phyloP scores from a whole-genome alignment of 2,113 vertebrate species.

The Silurus meridionalis region DNA sequence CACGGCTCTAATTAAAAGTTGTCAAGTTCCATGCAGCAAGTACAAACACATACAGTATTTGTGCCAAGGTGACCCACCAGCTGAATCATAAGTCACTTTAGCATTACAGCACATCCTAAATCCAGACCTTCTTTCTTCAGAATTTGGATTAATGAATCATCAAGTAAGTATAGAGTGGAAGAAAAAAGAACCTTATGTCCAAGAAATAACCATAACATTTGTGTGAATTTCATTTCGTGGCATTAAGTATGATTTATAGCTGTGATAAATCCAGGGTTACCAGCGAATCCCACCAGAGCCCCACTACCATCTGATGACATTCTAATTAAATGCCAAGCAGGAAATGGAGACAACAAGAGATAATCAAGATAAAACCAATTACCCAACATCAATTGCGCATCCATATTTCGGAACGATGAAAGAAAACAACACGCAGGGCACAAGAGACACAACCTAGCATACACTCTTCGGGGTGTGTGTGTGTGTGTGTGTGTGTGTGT shows the following conservation, averaged over 20 bases:
- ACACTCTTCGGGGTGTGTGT: not conserved
- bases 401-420: constrained; percentile 42
- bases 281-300: constrained; percentile 36
- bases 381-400: constrained; percentile 51
- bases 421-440: constrained; percentile 38
- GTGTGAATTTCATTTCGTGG: constrained; percentile 1
- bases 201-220: constrained; percentile 15
- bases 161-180: constrained; percentile 4
- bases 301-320: constrained; percentile 44
- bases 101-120: not conserved
- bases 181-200: constrained; percentile 17
- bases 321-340: constrained; percentile 62
- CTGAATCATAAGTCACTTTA: constrained; percentile 3
- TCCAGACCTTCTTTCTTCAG: not conserved
- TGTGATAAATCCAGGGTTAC: constrained; percentile 32
- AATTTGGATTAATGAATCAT: constrained; percentile 26
- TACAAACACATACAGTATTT: constrained; percentile 8
- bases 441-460: not conserved
- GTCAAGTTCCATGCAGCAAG: constrained; percentile 13
- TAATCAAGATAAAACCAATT: constrained; percentile 68
- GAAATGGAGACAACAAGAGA: constrained; percentile 57
- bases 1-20: constrained; percentile 24
- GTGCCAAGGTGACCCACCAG: constrained; percentile 9
- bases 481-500: too few species aligned
- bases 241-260: constrained; percentile 35